A percentile compares a stretch with the other conserved stretches of the same genome.
Evolutionary conservation across 2,797 vertebrate genomes (phyloP).

Genomic region (Onychomys arenicola): DNA sequence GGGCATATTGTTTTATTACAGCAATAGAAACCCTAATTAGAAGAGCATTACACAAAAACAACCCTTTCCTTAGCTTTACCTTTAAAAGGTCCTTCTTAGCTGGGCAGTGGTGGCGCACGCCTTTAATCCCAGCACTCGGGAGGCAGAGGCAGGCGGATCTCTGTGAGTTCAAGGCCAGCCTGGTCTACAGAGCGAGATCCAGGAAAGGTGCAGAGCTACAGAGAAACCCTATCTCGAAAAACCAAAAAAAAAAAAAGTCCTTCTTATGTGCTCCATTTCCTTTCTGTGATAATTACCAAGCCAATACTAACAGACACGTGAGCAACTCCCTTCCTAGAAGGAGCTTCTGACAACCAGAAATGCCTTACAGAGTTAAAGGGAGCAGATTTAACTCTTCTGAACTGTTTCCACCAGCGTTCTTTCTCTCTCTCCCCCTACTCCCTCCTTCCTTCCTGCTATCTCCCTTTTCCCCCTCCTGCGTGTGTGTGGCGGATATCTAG

Average conservation of each 20-base stretch:
- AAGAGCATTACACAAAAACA: background rate
- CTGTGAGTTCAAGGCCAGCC: too few species aligned
- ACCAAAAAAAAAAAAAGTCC: too few species aligned
- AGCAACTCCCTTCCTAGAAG: background rate
- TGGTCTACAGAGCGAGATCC: too few species aligned
- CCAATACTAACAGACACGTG: background rate
- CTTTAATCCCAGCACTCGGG: too few species aligned
- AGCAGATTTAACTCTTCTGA: background rate
- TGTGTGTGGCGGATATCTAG: background rate
- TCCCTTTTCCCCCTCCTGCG: too few species aligned
- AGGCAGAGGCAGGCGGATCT: too few species aligned
- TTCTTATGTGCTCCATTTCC: background rate
- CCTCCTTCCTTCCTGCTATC: too few species aligned
- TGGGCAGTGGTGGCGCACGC: too few species aligned
- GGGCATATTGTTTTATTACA: background rate
- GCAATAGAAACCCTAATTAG: background rate
- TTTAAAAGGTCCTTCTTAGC: background rate
- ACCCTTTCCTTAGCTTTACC: background rate
- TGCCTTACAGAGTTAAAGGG: background rate
- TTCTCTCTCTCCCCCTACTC: background rate
- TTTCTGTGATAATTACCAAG: background rate
- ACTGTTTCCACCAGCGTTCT: background rate
- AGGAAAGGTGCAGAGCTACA: too few species aligned
- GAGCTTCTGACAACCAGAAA: background rate
- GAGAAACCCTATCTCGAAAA: too few species aligned